Evolutionary conservation across 2,113 vertebrate genomes (phyloP).

Genomic region (Pipa parva): DNA sequence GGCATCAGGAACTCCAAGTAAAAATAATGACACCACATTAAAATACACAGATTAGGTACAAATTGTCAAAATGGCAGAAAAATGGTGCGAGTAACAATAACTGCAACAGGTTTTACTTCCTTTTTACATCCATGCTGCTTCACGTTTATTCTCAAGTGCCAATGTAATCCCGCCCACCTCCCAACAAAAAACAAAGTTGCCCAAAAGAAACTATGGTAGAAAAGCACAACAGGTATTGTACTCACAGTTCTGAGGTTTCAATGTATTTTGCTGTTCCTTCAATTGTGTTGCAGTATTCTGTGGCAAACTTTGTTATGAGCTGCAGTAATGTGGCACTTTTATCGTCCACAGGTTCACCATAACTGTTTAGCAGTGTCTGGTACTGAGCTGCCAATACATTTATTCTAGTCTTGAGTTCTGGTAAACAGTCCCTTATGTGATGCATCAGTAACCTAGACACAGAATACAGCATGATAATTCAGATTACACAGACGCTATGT

Average conservation of each 20-base stretch:
- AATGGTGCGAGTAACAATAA: no score
- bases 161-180: no score
- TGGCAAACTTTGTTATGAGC: slow-evolving; percentile 97
- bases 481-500: slow-evolving; percentile 8
- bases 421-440: slow-evolving; percentile 95
- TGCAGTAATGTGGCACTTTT: slow-evolving; percentile 91
- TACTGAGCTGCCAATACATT: slow-evolving; percentile 94
- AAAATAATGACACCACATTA: no score
- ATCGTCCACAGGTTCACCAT: slow-evolving; percentile 92
- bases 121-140: no score
- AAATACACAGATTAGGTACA: no score
- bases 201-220: no score
- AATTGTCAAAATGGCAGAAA: no score
- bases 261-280: slow-evolving; percentile 99
- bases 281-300: slow-evolving; percentile 97
- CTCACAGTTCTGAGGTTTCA: slow-evolving; percentile 94
- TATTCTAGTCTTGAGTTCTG: slow-evolving; percentile 94
- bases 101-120: no score
- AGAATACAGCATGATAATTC: no score
- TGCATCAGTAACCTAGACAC: slow-evolving; percentile 86
- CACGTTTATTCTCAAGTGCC: no score
- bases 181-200: no score
- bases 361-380: slow-evolving; percentile 91
- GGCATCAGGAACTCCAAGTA: no score
- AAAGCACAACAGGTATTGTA: slow-evolving; percentile 27